Evolutionary conservation across 2,888 invertebrate species (phyloP).

Genomic region (Hirtodrosophila cameraria): DNA sequence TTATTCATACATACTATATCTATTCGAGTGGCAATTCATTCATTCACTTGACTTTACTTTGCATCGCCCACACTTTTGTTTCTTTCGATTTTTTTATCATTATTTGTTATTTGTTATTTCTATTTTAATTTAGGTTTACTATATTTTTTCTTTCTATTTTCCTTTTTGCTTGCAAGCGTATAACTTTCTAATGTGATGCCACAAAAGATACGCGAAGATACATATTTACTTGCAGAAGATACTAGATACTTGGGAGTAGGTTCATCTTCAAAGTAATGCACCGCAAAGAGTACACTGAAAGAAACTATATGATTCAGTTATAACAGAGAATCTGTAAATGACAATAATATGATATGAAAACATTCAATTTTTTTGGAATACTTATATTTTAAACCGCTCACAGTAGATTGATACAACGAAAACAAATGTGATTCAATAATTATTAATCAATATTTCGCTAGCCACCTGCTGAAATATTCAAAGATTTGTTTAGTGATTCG

Average conservation of each 20-base stretch:
- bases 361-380: too few relatives aligned
- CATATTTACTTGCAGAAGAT: background rate
- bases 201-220: conserved; percentile 3
- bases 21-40: conserved; percentile 31
- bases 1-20: conserved; percentile 14
- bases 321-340: too few relatives aligned
- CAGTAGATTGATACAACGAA: too few relatives aligned
- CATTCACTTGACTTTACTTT: conserved; percentile 41
- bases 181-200: conserved; percentile 42
- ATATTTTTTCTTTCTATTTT: conserved; percentile 1
- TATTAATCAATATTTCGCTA: conserved; percentile 18
- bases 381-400: too few relatives aligned
- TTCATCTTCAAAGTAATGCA: too few relatives aligned
- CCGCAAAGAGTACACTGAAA: too few relatives aligned
- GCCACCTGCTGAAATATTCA: conserved; percentile 10
- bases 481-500: conserved; percentile 15
- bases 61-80: conserved; percentile 27
- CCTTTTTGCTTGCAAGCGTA: background rate
- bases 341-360: too few relatives aligned
- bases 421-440: conserved; percentile 6
- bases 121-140: conserved; percentile 6
- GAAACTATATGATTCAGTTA: too few relatives aligned
- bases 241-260: background rate
- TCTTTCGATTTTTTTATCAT: background rate
- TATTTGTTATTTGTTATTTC: background rate